These are phyloP conservation scores for Cepphus grylle DNA, from an alignment of 2,113 vertebrate species.

Conservation along the genomic window DNA sequence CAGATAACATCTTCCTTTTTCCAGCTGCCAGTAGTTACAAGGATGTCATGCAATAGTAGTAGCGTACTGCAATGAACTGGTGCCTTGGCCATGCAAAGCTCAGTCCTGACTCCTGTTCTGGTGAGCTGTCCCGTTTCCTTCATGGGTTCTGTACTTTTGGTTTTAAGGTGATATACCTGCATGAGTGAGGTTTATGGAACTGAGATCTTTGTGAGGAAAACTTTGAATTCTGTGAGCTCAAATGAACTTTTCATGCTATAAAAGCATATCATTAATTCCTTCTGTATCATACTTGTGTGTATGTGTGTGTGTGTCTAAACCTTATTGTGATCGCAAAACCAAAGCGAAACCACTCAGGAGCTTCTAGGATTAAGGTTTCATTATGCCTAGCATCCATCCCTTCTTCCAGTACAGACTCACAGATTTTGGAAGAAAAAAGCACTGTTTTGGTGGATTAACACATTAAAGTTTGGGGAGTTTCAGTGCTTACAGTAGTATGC, in stretches of 20 bases:
- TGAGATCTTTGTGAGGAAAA: background rate
- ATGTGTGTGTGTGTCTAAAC: background rate
- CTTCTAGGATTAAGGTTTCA: background rate
- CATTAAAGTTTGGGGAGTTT: background rate
- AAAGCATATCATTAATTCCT: background rate
- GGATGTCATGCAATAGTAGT: background rate
- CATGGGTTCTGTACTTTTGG: background rate
- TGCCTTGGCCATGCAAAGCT: background rate
- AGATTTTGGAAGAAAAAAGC: background rate
- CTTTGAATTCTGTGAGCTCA: background rate
- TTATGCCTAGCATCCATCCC: background rate
- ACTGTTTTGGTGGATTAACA: background rate
- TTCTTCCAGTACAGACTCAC: background rate
- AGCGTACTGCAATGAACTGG: background rate
- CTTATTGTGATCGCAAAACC: background rate
- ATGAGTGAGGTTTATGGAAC: background rate
- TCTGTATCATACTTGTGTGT: background rate
- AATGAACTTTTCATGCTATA: background rate
- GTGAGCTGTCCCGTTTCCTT: background rate
- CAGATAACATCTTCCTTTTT: constrained; percentile 34
- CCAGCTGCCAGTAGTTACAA: constrained; percentile 20
- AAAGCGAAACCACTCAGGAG: background rate
- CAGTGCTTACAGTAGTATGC: background rate
- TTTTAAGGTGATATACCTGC: background rate
- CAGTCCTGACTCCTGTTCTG: background rate